Evolutionary conservation across 2,888 invertebrate species (phyloP), one percentile per base, ranked within the genome.

Genomic region (Diplazon laetatorius): DNA sequence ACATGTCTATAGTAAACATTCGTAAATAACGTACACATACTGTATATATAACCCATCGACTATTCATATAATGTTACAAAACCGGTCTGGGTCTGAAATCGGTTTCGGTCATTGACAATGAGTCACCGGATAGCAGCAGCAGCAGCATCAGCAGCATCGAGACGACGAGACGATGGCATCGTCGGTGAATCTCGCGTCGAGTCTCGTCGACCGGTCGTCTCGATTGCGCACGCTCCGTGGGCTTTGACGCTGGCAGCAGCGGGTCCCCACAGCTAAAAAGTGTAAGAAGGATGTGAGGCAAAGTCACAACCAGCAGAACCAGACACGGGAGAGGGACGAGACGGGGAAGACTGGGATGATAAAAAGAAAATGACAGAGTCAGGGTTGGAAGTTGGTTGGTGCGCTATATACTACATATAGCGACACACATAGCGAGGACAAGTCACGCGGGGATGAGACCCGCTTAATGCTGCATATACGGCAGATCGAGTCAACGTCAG

Each of bases 81-180:
- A 88, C 87, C 87, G 87, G 87, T 88, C 86, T 57, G 59, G n/a
- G 52, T 66, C 72, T 78, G 80, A 80, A 78, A 83, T 85, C 83
- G 79, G n/a, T 82, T 84, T 83, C 82, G 84, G 80, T 85, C 85
- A 81, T 85, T 82, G 84, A 87, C 88, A 88, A 86, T 88, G 87
- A 88, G 82, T 88, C 87, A 88, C 83, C 84, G 82, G 22, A 69
- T 78, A 66, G 71, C 52, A 42, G 82, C 77, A 85, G 87, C n/a
- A n/a, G n/a, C n/a, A n/a, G n/a, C n/a, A n/a, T 83, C 87, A 85
- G 84, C 83, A 85, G 63, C 73, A 70, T 73, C 63, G 69, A 42
- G 82, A 78, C 86, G 87, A 83, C 87, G 86, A 85, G 85, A 65
- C 73, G 73, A 72, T 59, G 69, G 59, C 71, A 59, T 52, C 72